Conservation (phyloP, 2,888 invertebrate species). For the Synanthedon andrenaeformis region DNA sequence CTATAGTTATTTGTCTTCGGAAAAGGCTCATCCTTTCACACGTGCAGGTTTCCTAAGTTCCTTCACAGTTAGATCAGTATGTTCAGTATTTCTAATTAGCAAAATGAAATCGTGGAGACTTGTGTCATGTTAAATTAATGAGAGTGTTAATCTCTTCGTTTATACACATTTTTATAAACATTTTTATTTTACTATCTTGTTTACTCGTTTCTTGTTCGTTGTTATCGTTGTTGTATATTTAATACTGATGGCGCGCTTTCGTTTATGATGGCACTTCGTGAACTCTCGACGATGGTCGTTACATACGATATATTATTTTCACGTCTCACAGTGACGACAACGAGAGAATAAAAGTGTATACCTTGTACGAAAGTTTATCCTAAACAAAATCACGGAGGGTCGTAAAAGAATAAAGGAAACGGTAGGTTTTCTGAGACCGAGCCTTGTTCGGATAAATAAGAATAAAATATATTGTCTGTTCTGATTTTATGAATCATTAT, state of each 20-base stretch:
- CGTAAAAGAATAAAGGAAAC: neutral
- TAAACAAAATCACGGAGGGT: neutral
- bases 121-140: neutral
- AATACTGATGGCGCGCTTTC: constrained; percentile 12
- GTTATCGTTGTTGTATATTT: constrained; percentile 16
- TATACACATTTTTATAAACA: neutral
- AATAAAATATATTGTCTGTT: too few relatives aligned
- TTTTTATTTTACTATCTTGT: constrained; percentile 19
- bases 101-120: too few relatives aligned
- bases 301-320: constrained; percentile 1
- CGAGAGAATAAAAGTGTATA: neutral
- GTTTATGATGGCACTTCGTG: constrained; percentile 16
- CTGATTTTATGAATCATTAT: too few relatives aligned
- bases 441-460: too few relatives aligned
- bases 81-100: too few relatives aligned
- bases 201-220: constrained; percentile 18
- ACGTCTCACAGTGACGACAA: neutral
- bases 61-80: too few relatives aligned
- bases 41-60: too few relatives aligned
- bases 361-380: neutral
- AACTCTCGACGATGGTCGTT: constrained; percentile 6
- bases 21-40: too few relatives aligned
- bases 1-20: too few relatives aligned
- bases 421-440: too few relatives aligned
- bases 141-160: neutral